These are phyloP conservation scores for Coelinius sp. DNA, from an alignment of 2,888 invertebrate species.

Conservation along the genomic window DNA sequence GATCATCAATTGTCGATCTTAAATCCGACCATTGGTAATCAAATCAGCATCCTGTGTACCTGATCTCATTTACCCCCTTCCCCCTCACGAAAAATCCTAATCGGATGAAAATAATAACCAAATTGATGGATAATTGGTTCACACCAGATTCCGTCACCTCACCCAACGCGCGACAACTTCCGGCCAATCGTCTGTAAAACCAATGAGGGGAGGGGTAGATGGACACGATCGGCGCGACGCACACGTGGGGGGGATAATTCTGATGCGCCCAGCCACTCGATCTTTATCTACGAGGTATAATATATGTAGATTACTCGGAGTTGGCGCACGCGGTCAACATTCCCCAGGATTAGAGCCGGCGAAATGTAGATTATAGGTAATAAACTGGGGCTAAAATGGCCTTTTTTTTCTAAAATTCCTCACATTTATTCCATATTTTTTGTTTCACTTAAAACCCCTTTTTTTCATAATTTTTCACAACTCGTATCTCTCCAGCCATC, in stretches of 20 bases:
- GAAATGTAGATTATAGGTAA: conserved; percentile 39
- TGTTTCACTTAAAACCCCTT: background rate
- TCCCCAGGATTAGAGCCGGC: conserved; percentile 36
- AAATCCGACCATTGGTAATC: too few species aligned
- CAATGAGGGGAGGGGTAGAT: background rate
- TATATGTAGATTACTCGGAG: conserved; percentile 35
- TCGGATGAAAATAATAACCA: conserved; percentile 15
- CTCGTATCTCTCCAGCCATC: conserved; percentile 1
- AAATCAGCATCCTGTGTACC: too few species aligned
- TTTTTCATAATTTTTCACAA: conserved; percentile 11
- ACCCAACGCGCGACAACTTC: conserved; percentile 9
- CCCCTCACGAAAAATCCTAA: background rate
- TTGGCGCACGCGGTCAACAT: conserved; percentile 30
- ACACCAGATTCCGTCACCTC: conserved; percentile 22
- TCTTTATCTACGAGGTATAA: conserved; percentile 33
- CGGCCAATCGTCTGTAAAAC: conserved; percentile 17
- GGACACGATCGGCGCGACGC: conserved; percentile 12
- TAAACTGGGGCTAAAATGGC: conserved; percentile 37
- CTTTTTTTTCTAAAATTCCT: conserved; percentile 21
- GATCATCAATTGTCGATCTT: too few species aligned
- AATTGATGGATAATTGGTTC: conserved; percentile 24
- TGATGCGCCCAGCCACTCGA: conserved; percentile 27
- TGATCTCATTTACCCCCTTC: conserved; percentile 8
- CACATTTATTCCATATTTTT: background rate
- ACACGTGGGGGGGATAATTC: conserved; percentile 31